Base-by-base conservation (phyloP, 2,888 invertebrate genomes). In the Orgyia antiqua region DNA sequence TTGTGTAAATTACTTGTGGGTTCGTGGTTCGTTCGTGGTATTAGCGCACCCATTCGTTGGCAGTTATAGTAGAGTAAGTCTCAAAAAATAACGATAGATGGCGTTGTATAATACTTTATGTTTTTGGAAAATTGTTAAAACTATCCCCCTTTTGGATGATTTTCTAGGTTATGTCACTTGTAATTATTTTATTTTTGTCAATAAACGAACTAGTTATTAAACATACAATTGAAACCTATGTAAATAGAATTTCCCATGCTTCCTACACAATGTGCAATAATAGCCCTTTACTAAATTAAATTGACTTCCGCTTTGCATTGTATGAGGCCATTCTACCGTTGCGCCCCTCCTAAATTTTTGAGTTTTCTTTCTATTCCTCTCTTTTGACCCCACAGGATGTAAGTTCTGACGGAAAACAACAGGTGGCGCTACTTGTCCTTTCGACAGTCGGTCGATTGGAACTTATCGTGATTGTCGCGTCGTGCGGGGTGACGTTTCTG, bases 361-460 rank as follows among this genome's bases (percentile, higher is more conserved):
- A 65, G 58, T 51, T 68, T 69, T 74, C 63, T 66, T 63, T 71
- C 61, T 45, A 62, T 67, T 49, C 53, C 54, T 54, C 37, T 58
- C 55, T 62, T 65, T 38, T 59, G 57, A 64, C 75, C 74, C 76
- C 60, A 67, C 68, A 68, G 73, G 67, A 68, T 65, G 66, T 72
- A 62, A 68, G 63, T 78, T 67, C 50, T 53, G 42, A 45, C 49
- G 37, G 34, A 42, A 41, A 42, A 46, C 49, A 58, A 78, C 77
- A 87, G 87, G 82, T 87, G 87, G 87, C 72, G 84, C 73, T 72
- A 74, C 59, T 47, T 43, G 57, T 50, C 47, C 56, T 53, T 55
- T 56, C 63, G 62, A 58, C 51, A 61, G 60, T 58, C 55, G 61
- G 63, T 68, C 66, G 64, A 59, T 55, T n/a, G n/a, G n/a, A n/a